Conservation (phyloP, 2,797 vertebrate species). For the Melanogrammus aeglefinus region DNA sequence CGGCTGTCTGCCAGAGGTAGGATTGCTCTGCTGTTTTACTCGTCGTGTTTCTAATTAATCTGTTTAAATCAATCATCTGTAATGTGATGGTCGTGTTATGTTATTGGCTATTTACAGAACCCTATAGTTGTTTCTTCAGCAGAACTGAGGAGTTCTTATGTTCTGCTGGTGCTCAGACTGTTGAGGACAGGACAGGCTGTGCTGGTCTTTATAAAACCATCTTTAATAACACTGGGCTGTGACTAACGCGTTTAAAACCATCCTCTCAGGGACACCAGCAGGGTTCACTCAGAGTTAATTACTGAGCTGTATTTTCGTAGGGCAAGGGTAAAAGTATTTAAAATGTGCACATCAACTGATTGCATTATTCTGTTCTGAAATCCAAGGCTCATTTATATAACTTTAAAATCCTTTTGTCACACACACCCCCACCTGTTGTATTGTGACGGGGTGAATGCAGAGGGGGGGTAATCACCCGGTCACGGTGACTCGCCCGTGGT, state of each 20-base stretch:
- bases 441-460: conserved; percentile 46
- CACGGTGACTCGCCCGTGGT: conserved; percentile 39
- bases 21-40: background rate
- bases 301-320: conserved; percentile 26
- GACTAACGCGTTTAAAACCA: conserved; percentile 44
- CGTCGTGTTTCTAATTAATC: background rate
- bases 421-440: background rate
- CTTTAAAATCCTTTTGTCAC: background rate
- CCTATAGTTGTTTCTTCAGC: background rate
- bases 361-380: background rate
- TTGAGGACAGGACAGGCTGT: background rate
- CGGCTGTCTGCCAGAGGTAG: background rate
- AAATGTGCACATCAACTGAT: background rate
- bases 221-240: conserved; percentile 42
- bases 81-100: background rate
- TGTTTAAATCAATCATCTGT: background rate
- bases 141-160: background rate
- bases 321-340: background rate
- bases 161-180: background rate
- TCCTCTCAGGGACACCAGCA: conserved; percentile 44
- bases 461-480: conserved; percentile 49
- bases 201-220: background rate
- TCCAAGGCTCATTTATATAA: background rate
- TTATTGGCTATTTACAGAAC: background rate
- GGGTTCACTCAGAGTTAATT: conserved; percentile 50